phyloP scores from a whole-genome alignment of 1,140 invertebrate species.

The Cephus cinctus region DNA sequence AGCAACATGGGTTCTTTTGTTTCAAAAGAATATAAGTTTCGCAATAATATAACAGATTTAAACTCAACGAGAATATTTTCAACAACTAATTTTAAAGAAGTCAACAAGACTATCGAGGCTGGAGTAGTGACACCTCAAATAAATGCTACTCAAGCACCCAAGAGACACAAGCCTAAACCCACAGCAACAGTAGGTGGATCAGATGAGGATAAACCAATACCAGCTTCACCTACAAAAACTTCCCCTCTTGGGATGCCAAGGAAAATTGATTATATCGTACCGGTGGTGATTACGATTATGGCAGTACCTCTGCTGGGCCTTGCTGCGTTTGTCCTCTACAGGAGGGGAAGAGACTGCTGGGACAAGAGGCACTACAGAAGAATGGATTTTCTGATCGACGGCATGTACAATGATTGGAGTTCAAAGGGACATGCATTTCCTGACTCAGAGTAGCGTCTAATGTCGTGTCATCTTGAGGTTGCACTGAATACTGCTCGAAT shows the following conservation, averaged over 20 bases:
- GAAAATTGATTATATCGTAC: constrained; percentile 63
- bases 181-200: constrained; percentile 38
- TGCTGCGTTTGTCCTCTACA: constrained; percentile 62
- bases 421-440: too few species aligned
- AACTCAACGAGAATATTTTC: neutral
- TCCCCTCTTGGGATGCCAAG: constrained; percentile 31
- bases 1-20: neutral
- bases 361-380: constrained; percentile 73
- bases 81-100: neutral
- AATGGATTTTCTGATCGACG: constrained; percentile 79
- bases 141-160: constrained; percentile 15
- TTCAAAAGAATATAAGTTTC: neutral
- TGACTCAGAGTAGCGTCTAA: too few species aligned
- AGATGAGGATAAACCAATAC: constrained; percentile 35
- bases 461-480: too few species aligned
- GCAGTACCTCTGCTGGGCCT: constrained; percentile 65
- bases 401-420: constrained; percentile 76
- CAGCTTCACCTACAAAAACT: constrained; percentile 28
- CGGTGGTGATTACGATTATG: constrained; percentile 65
- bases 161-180: constrained; percentile 45
- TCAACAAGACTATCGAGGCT: neutral
- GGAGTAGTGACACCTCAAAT: too few species aligned
- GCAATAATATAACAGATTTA: constrained; percentile 4
- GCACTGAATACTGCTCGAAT: too few species aligned
- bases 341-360: constrained; percentile 70